phyloP scores from a whole-genome alignment of 2,888 invertebrate species.

The Venusia cambrica region DNA sequence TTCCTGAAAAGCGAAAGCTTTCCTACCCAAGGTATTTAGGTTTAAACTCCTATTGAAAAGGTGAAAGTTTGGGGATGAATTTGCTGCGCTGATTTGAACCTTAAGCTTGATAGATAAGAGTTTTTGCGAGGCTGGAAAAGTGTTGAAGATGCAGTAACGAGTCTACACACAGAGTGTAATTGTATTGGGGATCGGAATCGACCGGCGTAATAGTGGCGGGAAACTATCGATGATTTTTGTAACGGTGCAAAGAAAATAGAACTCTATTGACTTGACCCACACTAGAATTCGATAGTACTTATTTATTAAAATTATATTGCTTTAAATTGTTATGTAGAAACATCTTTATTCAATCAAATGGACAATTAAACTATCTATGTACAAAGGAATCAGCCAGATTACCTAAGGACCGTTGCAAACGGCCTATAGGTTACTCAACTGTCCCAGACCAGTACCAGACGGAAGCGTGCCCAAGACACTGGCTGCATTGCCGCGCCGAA shows the following conservation, averaged over 20 bases:
- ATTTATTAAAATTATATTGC: too few species aligned
- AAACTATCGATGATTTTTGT: slow-evolving; percentile 38
- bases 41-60: slow-evolving; percentile 80
- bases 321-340: too few species aligned
- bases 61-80: slow-evolving; percentile 70
- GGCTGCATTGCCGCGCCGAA: too few species aligned
- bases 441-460: too few species aligned
- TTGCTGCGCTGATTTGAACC: slow-evolving; percentile 38
- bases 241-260: slow-evolving; percentile 37
- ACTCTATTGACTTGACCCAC: slow-evolving; percentile 31
- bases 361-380: too few species aligned
- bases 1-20: slow-evolving; percentile 81
- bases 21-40: slow-evolving; percentile 78
- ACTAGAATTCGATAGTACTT: too few species aligned
- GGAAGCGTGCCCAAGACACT: too few species aligned
- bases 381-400: too few species aligned
- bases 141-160: slow-evolving; percentile 75
- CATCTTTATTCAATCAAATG: too few species aligned
- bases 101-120: slow-evolving; percentile 42
- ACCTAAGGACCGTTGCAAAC: too few species aligned
- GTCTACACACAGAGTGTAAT: slow-evolving; percentile 75
- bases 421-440: too few species aligned
- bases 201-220: slow-evolving; percentile 55
- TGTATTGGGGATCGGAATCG: slow-evolving; percentile 75
- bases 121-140: slow-evolving; percentile 44